Evolutionary conservation across 2,113 vertebrate species (phyloP), one percentile per base, ranked within the genome.

Genomic region (Rhynchomys soricoides): DNA sequence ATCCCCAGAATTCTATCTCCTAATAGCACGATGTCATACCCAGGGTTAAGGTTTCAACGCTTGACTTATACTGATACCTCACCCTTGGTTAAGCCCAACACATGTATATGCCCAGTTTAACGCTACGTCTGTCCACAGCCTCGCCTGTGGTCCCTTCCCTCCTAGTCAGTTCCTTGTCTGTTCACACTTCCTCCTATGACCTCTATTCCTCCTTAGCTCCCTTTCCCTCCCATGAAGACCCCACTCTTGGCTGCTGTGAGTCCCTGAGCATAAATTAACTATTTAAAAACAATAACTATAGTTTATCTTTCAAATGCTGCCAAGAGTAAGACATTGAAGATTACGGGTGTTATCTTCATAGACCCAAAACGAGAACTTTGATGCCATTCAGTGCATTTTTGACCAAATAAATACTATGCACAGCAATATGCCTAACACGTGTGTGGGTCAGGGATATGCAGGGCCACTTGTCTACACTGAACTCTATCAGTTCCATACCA

Each of bases 381-480:
- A 64, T 10, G 11, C 29, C 62, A 64, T 29, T 64, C 57, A 59
- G 57, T 59, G 57, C 57, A 59, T 59, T 16, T 59, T 22, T 59
- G 31, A 68, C 66, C 66, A 70, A 37, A 70, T 70, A 70, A 70
- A 37, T 37, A 37, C 13, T 37, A 1, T 4, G 1, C 10, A 31
- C 24, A 31, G 64, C 11, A 12, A 13, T 11, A 31, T 31, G 31
- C 64, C 29, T 13, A 62, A 70, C 34, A 1, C 5, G 4, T 15
- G 19, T 4, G 31, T 8, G 26, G 31, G 2, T 5, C 59, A 12
- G 3, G 1, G 59, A 8, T 4, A 5, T 16, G 29, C 9, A 31
- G 26, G 55, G 13, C n/a, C 52, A 19, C 10, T 2, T 3, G 4
- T 34, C 50, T 34, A 6, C 7, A 8, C 62, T 2, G 22, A 19